Evolutionary conservation across 2,797 vertebrate species (phyloP), one percentile per base, ranked within the genome.

Genomic region (Sparidentex hasta): DNA sequence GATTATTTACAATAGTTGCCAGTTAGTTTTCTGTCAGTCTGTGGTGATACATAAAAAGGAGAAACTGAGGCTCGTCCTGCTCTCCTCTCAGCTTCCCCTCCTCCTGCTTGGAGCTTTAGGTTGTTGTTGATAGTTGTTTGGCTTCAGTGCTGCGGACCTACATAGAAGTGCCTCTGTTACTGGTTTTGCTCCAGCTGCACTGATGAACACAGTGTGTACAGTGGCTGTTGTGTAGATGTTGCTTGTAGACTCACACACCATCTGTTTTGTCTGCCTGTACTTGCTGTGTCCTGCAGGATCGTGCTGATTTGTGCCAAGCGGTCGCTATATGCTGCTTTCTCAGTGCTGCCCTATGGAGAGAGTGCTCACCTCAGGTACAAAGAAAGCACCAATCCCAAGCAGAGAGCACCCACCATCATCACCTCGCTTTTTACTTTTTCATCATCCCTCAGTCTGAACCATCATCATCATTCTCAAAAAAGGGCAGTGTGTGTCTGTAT

Each of bases 271-370:
- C 88, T 93, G 90, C 91, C 87, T 95, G 89, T 94, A 89, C 88
- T 86, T 92, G 81, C 88, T 94, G 89, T 95, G 91, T 91, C 87
- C 93, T 90, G 11, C 96, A 99, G 98, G 96, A 98, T 99, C 71
- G 96, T 99, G 93, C 95, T 99, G 88, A 97, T 99, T 94, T 99
- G 98, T 87, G 97, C 98, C 94, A 99, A 97, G 95, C 94, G 98
- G 91, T 98, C 98, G 12, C 92, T 99, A 81, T 99, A 96, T 25
- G 97, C 97, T 14, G 97, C 97, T 87, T 99, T 99, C 94, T 99
- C 98, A 52, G 94, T 99, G 93, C 95, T 99, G 73, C 98, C 98
- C 55, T 99, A 99, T 75, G 98, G 98, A 91, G 97, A 98, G 85
- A 95, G 95, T 79, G 88, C 96, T 79, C 94, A 96, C 82, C 93